Base-by-base conservation (phyloP, 2,797 vertebrate genomes). In the Neosalanx taihuensis region DNA sequence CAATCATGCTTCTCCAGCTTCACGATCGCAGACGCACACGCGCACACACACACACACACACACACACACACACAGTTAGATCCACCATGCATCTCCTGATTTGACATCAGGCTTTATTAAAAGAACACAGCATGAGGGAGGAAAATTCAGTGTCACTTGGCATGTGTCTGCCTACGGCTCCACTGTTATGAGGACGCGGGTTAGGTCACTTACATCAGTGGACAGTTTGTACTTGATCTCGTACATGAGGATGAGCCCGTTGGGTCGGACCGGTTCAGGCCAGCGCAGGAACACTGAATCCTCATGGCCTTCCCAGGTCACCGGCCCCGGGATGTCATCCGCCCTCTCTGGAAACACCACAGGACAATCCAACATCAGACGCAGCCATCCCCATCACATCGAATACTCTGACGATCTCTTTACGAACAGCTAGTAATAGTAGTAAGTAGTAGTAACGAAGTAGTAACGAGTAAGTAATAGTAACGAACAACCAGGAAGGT, bases 161-260 rank as follows among this genome's bases (percentile, higher is more conserved):
- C 5, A 49, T 15, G 46, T 12, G 5, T 15, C 15, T n/a, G 15
- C 18, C 51, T 56, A 6, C 4, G 51, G 51, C 51, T 62, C 15
- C 60, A 33, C 30, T 18, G 51, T 56, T 17, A 56, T n/a, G 51
- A 56, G n/a, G 51, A 56, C 6, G 23, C 17, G 5, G 7, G 2
- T 51, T 5, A 7, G 0, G 37, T 0, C 13, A 70, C 92, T 87
- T 81, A 99, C 98, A 95, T 99, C 97, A 0, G 91, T 80, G 0
- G 92, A 92, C 60, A 95, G 94, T 35, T 94, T 94, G 0, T 94
- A 96, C 77, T 97, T 96, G 83, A 99, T 95, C 85, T 99, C 96
- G 37, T 99, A 99, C 94, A 97, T 97, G 15, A 99, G 91, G 73
- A 97, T 95, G 73, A 99, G 91, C 18, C 97, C 97, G 0, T 99